Percentiles rank a stretch among this genome's conserved stretches.
Conservation (phyloP, 2,888 invertebrate genomes). For the Laothoe populi region DNA sequence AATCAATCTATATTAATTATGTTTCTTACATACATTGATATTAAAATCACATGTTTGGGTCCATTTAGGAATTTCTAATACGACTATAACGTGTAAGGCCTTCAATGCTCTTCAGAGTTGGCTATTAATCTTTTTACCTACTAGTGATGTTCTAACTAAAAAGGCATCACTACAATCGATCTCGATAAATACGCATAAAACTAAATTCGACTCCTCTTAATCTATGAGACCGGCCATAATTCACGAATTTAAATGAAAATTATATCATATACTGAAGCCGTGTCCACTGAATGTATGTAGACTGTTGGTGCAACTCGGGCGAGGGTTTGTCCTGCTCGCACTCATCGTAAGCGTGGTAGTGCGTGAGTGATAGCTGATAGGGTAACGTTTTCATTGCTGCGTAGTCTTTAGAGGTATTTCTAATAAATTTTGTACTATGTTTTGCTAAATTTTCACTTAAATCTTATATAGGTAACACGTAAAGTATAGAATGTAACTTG, state of each 20-base stretch:
- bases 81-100: not conserved
- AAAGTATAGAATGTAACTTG: conserved; percentile 63
- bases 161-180: conserved; percentile 31
- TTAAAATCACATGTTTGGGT: conserved; percentile 3
- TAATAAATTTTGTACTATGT: conserved; percentile 84
- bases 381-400: conserved; percentile 77
- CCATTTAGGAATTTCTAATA: conserved; percentile 6
- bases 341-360: conserved; percentile 62
- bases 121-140: not conserved
- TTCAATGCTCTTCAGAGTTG: not conserved
- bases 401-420: conserved; percentile 80
- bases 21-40: not conserved
- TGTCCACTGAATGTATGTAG: conserved; percentile 25
- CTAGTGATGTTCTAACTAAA: conserved; percentile 18
- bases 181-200: conserved; percentile 28
- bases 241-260: conserved; percentile 40
- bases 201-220: conserved; percentile 14
- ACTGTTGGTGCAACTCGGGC: conserved; percentile 68
- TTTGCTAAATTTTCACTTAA: conserved; percentile 85
- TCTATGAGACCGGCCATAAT: conserved; percentile 41
- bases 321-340: conserved; percentile 61
- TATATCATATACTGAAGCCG: conserved; percentile 28
- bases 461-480: conserved; percentile 79
- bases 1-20: too few relatives aligned
- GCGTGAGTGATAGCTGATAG: conserved; percentile 82